Percentiles rank a stretch among this genome's conserved stretches.
phyloP scores from a whole-genome alignment of 1,140 invertebrate species.

The Ips typographus region DNA sequence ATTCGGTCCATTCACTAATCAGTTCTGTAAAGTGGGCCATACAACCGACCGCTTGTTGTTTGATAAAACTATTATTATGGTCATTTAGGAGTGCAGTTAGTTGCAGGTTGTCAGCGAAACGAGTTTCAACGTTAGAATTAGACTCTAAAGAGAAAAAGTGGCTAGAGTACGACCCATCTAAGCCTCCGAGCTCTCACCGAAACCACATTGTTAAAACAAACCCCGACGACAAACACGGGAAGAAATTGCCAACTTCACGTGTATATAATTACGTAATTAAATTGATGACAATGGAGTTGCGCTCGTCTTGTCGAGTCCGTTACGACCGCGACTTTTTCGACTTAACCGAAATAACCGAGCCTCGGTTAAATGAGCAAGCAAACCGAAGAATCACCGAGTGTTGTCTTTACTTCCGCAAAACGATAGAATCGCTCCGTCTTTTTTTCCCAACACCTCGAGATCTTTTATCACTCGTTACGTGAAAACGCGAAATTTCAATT shows the following conservation, averaged over 20 bases:
- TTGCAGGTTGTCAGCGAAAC: background rate
- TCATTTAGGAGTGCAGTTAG: slow-evolving; percentile 10
- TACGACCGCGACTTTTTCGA: background rate
- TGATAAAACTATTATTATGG: slow-evolving; percentile 9
- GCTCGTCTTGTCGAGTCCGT: background rate
- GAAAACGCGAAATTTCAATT: slow-evolving; percentile 28
- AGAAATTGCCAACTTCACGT: background rate
- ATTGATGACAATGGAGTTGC: background rate
- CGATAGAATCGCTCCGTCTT: background rate
- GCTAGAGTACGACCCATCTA: too few relatives aligned
- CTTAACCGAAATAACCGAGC: background rate
- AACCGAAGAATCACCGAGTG: background rate
- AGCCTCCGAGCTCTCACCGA: background rate
- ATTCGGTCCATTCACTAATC: background rate
- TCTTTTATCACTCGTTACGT: slow-evolving; percentile 29
- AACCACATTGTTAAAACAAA: background rate
- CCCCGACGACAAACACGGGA: background rate
- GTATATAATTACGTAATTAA: background rate
- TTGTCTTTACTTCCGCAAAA: background rate
- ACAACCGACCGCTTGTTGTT: background rate
- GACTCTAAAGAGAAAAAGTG: too few relatives aligned
- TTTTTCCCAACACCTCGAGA: slow-evolving; percentile 30
- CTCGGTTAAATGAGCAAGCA: background rate
- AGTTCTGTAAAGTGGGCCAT: background rate
- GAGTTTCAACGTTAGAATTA: background rate